Conservation (phyloP, 2,113 vertebrate species). For the Gadus macrocephalus region DNA sequence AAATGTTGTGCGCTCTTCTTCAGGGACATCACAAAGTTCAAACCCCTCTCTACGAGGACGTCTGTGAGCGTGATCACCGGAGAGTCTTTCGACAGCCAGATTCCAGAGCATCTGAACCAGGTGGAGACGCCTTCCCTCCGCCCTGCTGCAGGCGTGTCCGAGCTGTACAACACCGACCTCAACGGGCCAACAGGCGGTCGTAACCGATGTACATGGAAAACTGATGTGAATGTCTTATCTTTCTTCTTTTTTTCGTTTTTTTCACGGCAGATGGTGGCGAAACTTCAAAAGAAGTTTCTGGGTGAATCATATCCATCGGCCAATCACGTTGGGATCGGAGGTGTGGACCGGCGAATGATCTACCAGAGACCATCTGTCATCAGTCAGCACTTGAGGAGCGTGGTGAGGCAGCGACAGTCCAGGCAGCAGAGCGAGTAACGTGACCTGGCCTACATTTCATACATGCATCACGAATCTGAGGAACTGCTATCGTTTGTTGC, state of each 20-base stretch:
- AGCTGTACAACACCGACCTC: too few relatives aligned
- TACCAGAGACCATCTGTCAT: constrained; percentile 73
- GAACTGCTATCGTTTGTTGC: too few relatives aligned
- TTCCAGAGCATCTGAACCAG: constrained; percentile 72
- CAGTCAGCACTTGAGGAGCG: constrained; percentile 70
- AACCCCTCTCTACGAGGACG: constrained; percentile 69
- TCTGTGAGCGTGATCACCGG: constrained; percentile 72
- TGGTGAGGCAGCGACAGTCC: constrained; percentile 70
- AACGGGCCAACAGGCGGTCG: too few relatives aligned
- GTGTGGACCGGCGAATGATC: constrained; percentile 74
- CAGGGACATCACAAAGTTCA: constrained; percentile 74
- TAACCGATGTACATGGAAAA: background rate
- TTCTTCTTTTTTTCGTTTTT: constrained; percentile 14
- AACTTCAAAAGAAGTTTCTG: constrained; percentile 73
- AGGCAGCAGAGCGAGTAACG: constrained; percentile 66
- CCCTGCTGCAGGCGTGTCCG: background rate
- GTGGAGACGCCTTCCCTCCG: constrained; percentile 45
- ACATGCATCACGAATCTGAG: too few relatives aligned
- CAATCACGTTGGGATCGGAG: constrained; percentile 69
- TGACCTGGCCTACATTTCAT: constrained; percentile 26
- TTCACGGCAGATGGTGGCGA: constrained; percentile 67
- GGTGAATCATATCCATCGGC: constrained; percentile 71
- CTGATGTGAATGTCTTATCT: constrained; percentile 9
- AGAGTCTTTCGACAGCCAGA: constrained; percentile 67
- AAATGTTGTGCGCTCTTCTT: background rate